phyloP scores from a whole-genome alignment of 2,797 vertebrate genomes.

The Tolypeutes matacus region DNA sequence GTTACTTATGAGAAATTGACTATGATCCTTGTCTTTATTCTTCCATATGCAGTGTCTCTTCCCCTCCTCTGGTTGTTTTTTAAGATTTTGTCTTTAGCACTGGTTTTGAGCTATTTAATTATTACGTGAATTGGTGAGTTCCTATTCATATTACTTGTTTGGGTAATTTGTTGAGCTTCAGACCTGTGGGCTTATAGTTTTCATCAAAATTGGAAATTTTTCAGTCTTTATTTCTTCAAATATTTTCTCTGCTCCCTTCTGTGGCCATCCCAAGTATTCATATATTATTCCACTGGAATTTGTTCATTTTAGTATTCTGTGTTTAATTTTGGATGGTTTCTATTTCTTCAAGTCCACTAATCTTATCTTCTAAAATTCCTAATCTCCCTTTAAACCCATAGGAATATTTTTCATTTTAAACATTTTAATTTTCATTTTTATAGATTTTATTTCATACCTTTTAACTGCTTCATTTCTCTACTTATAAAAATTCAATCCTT shows the following conservation, averaged over 20 bases:
- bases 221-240: not conserved
- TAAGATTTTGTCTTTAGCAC: not conserved
- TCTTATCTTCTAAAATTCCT: not conserved
- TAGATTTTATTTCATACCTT: not conserved
- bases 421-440: constrained; percentile 11
- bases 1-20: too few relatives aligned
- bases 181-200: not conserved
- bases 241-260: not conserved
- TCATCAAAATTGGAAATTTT: constrained; percentile 13
- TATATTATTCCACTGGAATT: not conserved
- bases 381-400: not conserved
- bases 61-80: not conserved
- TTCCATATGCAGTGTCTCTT: not conserved
- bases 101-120: not conserved
- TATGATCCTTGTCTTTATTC: too few relatives aligned
- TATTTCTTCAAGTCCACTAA: not conserved
- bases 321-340: not conserved
- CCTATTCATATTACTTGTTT: not conserved
- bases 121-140: not conserved
- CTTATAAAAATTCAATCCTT: not conserved
- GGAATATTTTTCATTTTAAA: not conserved
- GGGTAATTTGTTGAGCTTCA: not conserved
- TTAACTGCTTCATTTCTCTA: not conserved
- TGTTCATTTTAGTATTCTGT: not conserved
- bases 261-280: not conserved